A percentile compares a stretch with the other conserved stretches of the same genome.
These are phyloP conservation scores for Timema cristinae DNA, from an alignment of 2,888 invertebrate species.

Conservation along the genomic window DNA sequence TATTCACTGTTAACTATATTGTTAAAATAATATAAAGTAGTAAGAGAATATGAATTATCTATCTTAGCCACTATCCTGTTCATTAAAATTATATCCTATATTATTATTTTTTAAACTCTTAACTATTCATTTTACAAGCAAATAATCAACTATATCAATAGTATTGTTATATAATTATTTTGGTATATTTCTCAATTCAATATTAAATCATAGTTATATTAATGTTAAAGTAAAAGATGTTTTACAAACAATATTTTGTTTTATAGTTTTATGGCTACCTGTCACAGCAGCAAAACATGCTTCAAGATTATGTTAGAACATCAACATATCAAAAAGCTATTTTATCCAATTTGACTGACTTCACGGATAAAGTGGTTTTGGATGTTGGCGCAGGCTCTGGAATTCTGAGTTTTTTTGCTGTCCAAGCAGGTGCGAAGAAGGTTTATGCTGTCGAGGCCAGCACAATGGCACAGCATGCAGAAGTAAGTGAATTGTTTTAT, in stretches of 20 bases:
- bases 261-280: conserved; percentile 94
- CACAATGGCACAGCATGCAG: conserved; percentile 96
- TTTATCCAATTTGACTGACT: conserved; percentile 87
- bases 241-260: conserved; percentile 25
- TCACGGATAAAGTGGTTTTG: conserved; percentile 86
- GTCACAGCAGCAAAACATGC: conserved; percentile 99
- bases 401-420: conserved; percentile 96
- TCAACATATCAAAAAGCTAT: conserved; percentile 98
- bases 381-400: conserved; percentile 99
- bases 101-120: too few relatives aligned
- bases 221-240: not conserved
- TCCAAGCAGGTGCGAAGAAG: conserved; percentile 93
- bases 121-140: too few relatives aligned
- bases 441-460: conserved; percentile 99
- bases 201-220: too few relatives aligned
- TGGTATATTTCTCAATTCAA: too few relatives aligned
- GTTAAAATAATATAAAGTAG: too few relatives aligned
- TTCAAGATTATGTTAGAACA: conserved; percentile 98
- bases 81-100: too few relatives aligned
- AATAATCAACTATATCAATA: too few relatives aligned
- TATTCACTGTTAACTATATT: too few relatives aligned
- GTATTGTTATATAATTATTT: too few relatives aligned
- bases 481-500: conserved; percentile 45
- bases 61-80: too few relatives aligned
- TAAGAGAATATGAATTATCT: too few relatives aligned